Percentiles rank a stretch among this genome's conserved stretches.
Conservation (phyloP, 1,140 invertebrate genomes). For the Elymnias hypermnestra region DNA sequence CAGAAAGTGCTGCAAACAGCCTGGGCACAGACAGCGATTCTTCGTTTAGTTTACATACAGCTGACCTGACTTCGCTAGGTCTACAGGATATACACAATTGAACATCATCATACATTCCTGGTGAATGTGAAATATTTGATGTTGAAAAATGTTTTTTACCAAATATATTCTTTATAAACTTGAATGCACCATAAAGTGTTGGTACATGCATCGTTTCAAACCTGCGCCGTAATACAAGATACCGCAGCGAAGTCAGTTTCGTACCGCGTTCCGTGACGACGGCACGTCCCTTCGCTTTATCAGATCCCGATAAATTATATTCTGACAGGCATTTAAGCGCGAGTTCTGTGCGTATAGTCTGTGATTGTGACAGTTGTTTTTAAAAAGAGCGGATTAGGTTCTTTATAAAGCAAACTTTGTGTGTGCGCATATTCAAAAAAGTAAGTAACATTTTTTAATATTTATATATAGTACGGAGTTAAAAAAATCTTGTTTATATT, state of each 20-base stretch:
- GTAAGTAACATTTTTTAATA: not conserved
- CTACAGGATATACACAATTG: too few relatives aligned
- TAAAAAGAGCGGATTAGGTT: not conserved
- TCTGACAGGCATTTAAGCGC: constrained; percentile 12
- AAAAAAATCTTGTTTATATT: too few relatives aligned
- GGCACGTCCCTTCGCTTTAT: constrained; percentile 5
- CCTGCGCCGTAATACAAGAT: constrained; percentile 11
- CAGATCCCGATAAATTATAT: not conserved
- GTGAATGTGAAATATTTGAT: too few relatives aligned
- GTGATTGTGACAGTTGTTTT: constrained; percentile 15
- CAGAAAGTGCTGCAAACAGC: too few relatives aligned
- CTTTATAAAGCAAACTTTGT: not conserved
- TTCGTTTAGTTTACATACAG: too few relatives aligned
- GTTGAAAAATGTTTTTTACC: not conserved
- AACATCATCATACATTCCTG: too few relatives aligned
- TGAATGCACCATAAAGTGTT: constrained; percentile 4
- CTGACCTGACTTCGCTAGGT: too few relatives aligned
- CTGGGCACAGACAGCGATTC: too few relatives aligned
- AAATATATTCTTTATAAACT: not conserved
- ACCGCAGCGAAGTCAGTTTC: constrained; percentile 9
- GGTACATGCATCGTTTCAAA: constrained; percentile 4
- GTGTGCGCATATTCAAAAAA: not conserved
- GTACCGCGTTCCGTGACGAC: not conserved
- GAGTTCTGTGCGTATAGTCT: constrained; percentile 8
- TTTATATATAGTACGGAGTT: too few relatives aligned